These are phyloP conservation scores for Pemphigus obesinymphae DNA, from an alignment of 1,140 invertebrate genomes.

Conservation along the genomic window DNA sequence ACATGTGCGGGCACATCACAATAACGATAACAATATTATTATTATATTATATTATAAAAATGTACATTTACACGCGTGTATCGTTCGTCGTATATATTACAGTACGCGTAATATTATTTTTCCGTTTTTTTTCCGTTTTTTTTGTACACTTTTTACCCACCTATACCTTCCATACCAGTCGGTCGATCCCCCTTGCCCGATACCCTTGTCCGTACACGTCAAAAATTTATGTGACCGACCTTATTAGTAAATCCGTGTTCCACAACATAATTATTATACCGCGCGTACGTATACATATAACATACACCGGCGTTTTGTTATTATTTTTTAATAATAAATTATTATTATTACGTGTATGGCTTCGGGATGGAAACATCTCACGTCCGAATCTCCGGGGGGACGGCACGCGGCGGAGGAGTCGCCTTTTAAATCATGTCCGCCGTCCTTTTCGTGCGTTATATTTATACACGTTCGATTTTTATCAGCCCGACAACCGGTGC, in stretches of 20 bases:
- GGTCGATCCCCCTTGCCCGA: not conserved
- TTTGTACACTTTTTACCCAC: not conserved
- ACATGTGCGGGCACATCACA: not conserved
- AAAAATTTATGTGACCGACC: slow-evolving; percentile 39
- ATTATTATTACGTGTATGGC: slow-evolving; percentile 33
- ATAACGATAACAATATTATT: not conserved
- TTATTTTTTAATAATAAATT: slow-evolving; percentile 42
- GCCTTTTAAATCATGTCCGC: slow-evolving; percentile 30
- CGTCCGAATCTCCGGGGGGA: slow-evolving; percentile 26
- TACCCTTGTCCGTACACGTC: not conserved
- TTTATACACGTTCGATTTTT: slow-evolving; percentile 40
- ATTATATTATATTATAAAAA: not conserved
- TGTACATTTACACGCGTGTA: too few relatives aligned
- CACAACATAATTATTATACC: slow-evolving; percentile 34
- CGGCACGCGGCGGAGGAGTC: not conserved
- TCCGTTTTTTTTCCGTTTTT: not conserved
- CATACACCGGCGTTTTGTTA: slow-evolving; percentile 9
- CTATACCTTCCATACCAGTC: not conserved
- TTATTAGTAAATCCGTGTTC: slow-evolving; percentile 40
- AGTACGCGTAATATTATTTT: not conserved
- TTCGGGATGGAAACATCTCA: slow-evolving; percentile 38
- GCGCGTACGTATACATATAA: not conserved
- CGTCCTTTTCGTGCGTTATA: slow-evolving; percentile 34
- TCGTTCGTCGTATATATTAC: too few relatives aligned
- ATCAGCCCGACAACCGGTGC: slow-evolving; percentile 22